These are phyloP conservation scores for Gobionotothen gibberifrons DNA, from an alignment of 2,797 vertebrate genomes.

Conservation along the genomic window DNA sequence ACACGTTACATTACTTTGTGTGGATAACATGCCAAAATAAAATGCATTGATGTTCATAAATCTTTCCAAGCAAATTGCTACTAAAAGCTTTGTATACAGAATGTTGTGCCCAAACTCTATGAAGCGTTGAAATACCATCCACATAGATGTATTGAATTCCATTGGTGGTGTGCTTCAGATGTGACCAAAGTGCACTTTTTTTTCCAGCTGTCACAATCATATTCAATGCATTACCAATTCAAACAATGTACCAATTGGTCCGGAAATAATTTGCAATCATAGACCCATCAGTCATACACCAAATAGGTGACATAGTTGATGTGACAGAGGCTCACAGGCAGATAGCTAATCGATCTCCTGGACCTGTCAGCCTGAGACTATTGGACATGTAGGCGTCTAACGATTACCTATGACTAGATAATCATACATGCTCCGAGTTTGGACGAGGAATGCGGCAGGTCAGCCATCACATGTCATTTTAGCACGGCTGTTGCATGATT, in stretches of 20 bases:
- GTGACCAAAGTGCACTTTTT: not conserved
- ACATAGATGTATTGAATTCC: not conserved
- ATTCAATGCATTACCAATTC: slow-evolving; percentile 19
- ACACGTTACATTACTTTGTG: not conserved
- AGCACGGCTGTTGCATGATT: not conserved
- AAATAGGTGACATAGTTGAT: slow-evolving; percentile 44
- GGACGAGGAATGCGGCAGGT: not conserved
- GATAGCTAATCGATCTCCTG: slow-evolving; percentile 58
- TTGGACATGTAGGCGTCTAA: slow-evolving; percentile 18
- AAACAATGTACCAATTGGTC: slow-evolving; percentile 36
- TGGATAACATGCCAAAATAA: not conserved
- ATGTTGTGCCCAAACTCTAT: not conserved
- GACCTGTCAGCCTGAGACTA: slow-evolving; percentile 43
- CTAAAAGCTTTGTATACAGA: not conserved
- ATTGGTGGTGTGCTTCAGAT: not conserved
- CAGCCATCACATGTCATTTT: slow-evolving; percentile 24
- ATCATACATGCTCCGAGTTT: slow-evolving; percentile 23
- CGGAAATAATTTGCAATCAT: slow-evolving; percentile 60
- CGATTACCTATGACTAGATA: slow-evolving; percentile 40
- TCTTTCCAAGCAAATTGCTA: not conserved
- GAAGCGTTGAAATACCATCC: not conserved
- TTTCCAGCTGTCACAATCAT: slow-evolving; percentile 6
- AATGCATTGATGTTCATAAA: not conserved
- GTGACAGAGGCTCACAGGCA: slow-evolving; percentile 14
- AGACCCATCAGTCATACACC: slow-evolving; percentile 49